Conservation (phyloP, 2,888 invertebrate species). For the Clunio marinus region DNA sequence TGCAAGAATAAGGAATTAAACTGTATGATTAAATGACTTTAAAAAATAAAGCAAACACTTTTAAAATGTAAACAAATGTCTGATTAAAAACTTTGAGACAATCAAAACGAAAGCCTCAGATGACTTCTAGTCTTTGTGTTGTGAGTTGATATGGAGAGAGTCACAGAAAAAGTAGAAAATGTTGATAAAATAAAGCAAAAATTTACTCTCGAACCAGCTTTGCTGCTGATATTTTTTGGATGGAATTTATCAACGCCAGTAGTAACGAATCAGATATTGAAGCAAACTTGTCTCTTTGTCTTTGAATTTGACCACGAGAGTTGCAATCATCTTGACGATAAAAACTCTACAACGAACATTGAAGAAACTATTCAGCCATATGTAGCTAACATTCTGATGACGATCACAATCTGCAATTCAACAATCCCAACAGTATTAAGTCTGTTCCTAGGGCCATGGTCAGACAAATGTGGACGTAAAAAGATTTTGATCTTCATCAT, state of each 20-base stretch:
- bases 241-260: not conserved
- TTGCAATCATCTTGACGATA: conserved; percentile 53
- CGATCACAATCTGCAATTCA: conserved; percentile 60
- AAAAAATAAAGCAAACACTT: too few species aligned
- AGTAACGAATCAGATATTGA: not conserved
- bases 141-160: too few species aligned
- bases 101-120: too few species aligned
- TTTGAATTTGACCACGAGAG: not conserved
- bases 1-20: too few species aligned
- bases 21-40: too few species aligned
- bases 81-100: too few species aligned
- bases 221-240: not conserved
- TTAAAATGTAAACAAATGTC: too few species aligned
- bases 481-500: conserved; percentile 63
- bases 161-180: not conserved
- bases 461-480: conserved; percentile 71
- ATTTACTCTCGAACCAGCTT: not conserved
- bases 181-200: not conserved
- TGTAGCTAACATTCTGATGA: conserved; percentile 61
- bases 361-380: conserved; percentile 62
- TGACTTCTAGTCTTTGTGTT: too few species aligned
- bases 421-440: conserved; percentile 64
- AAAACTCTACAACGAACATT: conserved; percentile 45
- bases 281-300: not conserved
- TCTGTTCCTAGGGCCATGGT: conserved; percentile 76